phyloP scores from a whole-genome alignment of 2,797 vertebrate genomes.

The Brachymystax lenok region DNA sequence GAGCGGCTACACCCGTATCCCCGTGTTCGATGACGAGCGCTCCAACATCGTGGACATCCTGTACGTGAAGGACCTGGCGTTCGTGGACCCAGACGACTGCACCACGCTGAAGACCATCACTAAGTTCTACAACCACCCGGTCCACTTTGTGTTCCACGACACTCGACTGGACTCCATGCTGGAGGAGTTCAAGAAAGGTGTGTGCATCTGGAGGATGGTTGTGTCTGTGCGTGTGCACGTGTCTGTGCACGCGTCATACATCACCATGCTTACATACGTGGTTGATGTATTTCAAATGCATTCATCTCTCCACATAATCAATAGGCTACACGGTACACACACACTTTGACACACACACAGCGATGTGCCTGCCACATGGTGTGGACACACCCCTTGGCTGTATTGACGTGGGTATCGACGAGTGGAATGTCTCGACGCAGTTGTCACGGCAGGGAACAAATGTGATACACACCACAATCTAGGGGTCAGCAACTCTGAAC shows the following conservation, averaged over 20 bases:
- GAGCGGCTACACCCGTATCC: conserved; percentile 94
- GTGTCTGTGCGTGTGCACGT: no score
- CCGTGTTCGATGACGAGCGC: conserved; percentile 87
- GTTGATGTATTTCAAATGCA: neutral
- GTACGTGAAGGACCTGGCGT: conserved; percentile 94
- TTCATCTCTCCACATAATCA: neutral
- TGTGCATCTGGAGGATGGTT: conserved; percentile 35
- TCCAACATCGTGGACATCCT: conserved; percentile 96
- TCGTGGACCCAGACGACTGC: conserved; percentile 95
- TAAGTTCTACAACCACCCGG: conserved; percentile 97
- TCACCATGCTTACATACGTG: neutral
- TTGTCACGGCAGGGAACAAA: neutral
- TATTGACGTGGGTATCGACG: conserved; percentile 15
- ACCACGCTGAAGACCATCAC: conserved; percentile 95
- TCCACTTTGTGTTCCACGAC: conserved; percentile 96
- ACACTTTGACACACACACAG: neutral
- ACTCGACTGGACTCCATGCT: conserved; percentile 95
- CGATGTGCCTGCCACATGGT: neutral
- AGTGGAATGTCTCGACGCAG: neutral
- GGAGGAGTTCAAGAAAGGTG: conserved; percentile 98
- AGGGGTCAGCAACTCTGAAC: neutral
- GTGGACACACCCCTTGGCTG: neutral
- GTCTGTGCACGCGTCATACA: neutral
- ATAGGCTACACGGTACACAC: no score
- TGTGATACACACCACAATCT: neutral